phyloP scores from a whole-genome alignment of 2,113 vertebrate species.

The Chaenocephalus aceratus region DNA sequence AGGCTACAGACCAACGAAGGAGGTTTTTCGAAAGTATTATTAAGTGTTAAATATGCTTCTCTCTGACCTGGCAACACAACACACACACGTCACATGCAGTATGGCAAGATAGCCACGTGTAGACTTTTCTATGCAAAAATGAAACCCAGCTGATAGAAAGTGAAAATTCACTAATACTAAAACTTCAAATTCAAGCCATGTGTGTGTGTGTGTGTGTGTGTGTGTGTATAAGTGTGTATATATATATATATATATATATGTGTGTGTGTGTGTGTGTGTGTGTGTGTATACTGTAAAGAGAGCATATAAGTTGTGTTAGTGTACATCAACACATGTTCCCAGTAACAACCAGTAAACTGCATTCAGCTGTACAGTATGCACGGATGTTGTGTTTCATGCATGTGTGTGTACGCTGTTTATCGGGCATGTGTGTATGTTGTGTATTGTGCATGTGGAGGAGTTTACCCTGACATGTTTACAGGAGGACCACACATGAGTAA shows the following conservation, averaged over 20 bases:
- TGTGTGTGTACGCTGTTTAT: no score
- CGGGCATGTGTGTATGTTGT: slow-evolving; percentile 12
- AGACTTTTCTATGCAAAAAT: no score
- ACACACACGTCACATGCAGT: no score
- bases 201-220: background rate
- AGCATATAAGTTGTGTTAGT: slow-evolving; percentile 1
- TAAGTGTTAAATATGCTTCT: no score
- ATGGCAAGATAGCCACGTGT: no score
- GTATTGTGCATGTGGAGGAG: background rate
- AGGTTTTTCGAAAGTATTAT: background rate
- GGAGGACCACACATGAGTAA: slow-evolving; percentile 75
- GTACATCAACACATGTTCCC: background rate
- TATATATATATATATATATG: no score
- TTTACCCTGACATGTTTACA: slow-evolving; percentile 73
- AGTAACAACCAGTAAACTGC: slow-evolving; percentile 11
- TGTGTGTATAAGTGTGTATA: no score
- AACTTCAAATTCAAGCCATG: background rate
- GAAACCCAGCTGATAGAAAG: no score
- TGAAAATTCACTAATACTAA: no score
- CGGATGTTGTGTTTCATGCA: background rate
- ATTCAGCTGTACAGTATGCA: background rate
- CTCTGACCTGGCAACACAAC: no score
- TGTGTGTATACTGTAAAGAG: background rate
- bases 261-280: background rate
- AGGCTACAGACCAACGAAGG: background rate